Evolutionary conservation across 2,113 vertebrate species (phyloP), one percentile per base, ranked within the genome.

Genomic region (Paracanthobrama guichenoti): DNA sequence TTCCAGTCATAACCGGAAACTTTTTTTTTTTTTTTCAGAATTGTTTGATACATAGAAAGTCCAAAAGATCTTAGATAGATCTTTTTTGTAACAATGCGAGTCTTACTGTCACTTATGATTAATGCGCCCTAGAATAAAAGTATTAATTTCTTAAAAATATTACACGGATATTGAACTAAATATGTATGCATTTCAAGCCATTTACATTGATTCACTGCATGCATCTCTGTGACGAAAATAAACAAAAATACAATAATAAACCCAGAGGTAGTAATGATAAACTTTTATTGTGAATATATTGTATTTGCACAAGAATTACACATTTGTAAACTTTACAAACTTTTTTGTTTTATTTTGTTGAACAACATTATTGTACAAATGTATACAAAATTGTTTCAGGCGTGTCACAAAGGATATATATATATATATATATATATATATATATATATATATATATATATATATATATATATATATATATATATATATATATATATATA

Each of bases 231-330:
- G 53, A 20, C 3, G 18, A 55, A 6, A 81, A 22, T 8, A 22
- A 74, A 55, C 2, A 42, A 73, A 55, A 73, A 48, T 13, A 12
- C 2, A 28, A 55, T 53, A 42, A 28, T n/a, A 48, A 80, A 26
- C n/a, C 22, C 13, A 53, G 14, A 31, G 24, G 50, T 86, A 86
- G 50, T 86, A 86, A 88, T 82, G 74, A 88, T 88, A 88, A 35
- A 81, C 94, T 95, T 98, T 98, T 97, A 98, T 97, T 98, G 95
- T 96, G 96, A 97, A 98, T 98, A 98, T 97, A 96, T 95, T 95
- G 94, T 91, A 96, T 98, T 94, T 97, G 94, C 96, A 98, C 98
- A 96, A 97, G 95, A 96, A 95, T 96, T 94, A 95, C 96, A 97
- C 96, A 93, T 94, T 95, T 93, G 90, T 92, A 82, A 95, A 93